A percentile compares a stretch with the other conserved stretches of the same genome.
phyloP scores from a whole-genome alignment of 2,888 invertebrate species.

The Philopedon plagiatum region DNA sequence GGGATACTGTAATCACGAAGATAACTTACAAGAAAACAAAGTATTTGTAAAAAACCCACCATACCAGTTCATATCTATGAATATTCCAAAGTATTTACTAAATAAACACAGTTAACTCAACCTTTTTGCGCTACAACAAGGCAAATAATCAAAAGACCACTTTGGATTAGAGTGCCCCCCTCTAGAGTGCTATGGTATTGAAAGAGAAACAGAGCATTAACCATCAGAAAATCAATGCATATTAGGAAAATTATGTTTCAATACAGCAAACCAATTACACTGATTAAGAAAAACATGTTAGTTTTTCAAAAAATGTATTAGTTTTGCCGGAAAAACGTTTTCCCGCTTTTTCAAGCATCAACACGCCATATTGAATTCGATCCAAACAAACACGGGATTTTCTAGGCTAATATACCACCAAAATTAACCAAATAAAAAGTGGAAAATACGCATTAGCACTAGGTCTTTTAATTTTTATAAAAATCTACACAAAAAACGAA shows the following conservation, averaged over 20 bases:
- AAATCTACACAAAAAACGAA: conserved; percentile 43
- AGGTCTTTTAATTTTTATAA: neutral
- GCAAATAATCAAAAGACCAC: neutral
- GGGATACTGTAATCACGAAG: too few relatives aligned
- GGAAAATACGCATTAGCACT: neutral
- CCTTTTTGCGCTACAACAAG: too few relatives aligned
- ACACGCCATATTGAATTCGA: conserved; percentile 68
- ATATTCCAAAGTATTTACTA: too few relatives aligned
- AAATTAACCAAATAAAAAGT: conserved; percentile 37
- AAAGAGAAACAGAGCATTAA: neutral
- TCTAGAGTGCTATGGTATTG: neutral
- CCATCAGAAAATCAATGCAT: neutral
- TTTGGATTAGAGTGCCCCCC: neutral
- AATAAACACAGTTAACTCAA: too few relatives aligned
- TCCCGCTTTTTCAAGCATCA: conserved; percentile 69
- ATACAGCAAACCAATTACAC: neutral
- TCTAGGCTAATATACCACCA: conserved; percentile 21
- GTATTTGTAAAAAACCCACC: too few relatives aligned
- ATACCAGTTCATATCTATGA: too few relatives aligned
- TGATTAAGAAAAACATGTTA: conserved; percentile 1
- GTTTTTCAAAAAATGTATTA: conserved; percentile 24
- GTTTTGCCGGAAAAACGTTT: conserved; percentile 56
- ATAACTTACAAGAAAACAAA: too few relatives aligned
- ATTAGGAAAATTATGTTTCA: neutral
- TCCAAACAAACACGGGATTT: conserved; percentile 59